Evolutionary conservation across 2,797 vertebrate species (phyloP), one percentile per base, ranked within the genome.

Genomic region (Sebastes alutus): DNA sequence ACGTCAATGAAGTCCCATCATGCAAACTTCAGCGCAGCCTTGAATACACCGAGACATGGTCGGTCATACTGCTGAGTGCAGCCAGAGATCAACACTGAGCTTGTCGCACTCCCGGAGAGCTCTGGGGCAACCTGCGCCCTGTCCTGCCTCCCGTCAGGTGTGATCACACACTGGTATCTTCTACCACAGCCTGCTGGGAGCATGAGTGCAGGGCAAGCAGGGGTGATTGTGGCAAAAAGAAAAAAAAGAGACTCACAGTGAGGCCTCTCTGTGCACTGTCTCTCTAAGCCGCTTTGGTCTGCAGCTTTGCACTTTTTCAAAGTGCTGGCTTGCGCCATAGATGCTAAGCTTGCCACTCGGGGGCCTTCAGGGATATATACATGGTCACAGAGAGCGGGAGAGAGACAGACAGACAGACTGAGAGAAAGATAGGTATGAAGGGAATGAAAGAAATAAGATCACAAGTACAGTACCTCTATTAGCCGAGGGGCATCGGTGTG

Each of bases 251-350:
- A 75, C 80, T 87, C 75, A 77, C 61, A 84, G 64, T 64, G 78
- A 90, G 80, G 87, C 85, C 74, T 90, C 83, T 82, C 81, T 88
- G 85, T 79, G 82, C 85, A 30, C 63, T 79, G 78, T 72, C 75
- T 87, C 77, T 87, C 89, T 94, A 94, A 95, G 94, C 91, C 27
- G 83, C 92, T 94, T 93, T 95, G 89, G 90, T 91, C 86, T 84
- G 86, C 79, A 86, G 93, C 92, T 93, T 91, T 94, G 86, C 86
- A 89, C 87, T 89, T 87, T 93, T 94, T 93, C 91, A 94, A 94
- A 94, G 91, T 82, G 81, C 82, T 90, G 85, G 90, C 86, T 90
- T 79, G 92, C 67, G 70, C 87, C 82, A 75, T 54, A 69, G 89
- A 88, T 85, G 78, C 89, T 90, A 85, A 91, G 91, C 93, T 81